Conservation (phyloP, 2,113 vertebrate genomes). For the Orycteropus afer region DNA sequence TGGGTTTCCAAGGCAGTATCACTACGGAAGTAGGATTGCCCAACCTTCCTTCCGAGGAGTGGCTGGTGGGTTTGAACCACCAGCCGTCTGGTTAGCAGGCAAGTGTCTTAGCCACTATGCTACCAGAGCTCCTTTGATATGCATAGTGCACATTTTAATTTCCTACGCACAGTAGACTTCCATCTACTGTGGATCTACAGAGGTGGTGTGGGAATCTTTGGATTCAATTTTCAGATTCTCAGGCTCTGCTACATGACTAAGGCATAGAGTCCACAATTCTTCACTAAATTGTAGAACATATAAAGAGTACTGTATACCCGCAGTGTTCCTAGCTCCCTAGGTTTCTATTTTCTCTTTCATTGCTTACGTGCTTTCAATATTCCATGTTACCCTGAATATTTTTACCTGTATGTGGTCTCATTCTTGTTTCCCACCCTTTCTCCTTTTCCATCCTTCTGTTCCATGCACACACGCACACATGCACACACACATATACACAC, state of each 20-base stretch:
- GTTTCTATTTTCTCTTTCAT: too few relatives aligned
- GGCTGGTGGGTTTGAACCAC: too few relatives aligned
- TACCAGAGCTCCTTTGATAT: too few relatives aligned
- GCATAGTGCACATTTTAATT: not conserved
- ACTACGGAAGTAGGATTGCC: too few relatives aligned
- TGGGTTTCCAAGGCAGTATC: too few relatives aligned
- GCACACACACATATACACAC: too few relatives aligned
- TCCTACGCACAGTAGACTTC: not conserved
- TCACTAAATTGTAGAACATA: too few relatives aligned
- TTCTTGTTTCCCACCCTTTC: not conserved
- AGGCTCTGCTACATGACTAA: not conserved
- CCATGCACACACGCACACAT: not conserved
- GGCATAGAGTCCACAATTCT: not conserved
- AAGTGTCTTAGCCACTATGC: too few relatives aligned
- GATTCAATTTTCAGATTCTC: conserved; percentile 32
- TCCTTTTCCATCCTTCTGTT: not conserved
- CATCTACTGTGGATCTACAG: not conserved
- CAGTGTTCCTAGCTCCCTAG: too few relatives aligned
- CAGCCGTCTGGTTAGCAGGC: too few relatives aligned
- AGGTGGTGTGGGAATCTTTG: not conserved
- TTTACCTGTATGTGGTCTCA: not conserved
- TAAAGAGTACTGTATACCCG: too few relatives aligned
- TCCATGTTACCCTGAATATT: not conserved
- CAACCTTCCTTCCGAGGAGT: too few relatives aligned
- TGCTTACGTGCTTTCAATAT: not conserved